A percentile compares a stretch with the other conserved stretches of the same genome.
phyloP scores from a whole-genome alignment of 2,113 vertebrate species.

The Crocuta crocuta region DNA sequence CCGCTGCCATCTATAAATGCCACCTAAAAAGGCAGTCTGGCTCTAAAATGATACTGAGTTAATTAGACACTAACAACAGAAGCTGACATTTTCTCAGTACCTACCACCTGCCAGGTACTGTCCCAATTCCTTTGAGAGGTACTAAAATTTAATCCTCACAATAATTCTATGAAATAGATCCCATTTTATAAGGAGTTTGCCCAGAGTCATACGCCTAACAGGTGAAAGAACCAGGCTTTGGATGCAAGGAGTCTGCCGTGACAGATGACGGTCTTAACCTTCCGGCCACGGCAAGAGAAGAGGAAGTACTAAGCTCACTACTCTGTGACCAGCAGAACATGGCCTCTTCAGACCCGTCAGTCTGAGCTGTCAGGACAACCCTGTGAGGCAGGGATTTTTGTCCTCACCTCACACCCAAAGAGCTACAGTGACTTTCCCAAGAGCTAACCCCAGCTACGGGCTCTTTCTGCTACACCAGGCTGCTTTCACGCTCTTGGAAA shows the following conservation, averaged over 20 bases:
- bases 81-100: background rate
- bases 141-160: background rate
- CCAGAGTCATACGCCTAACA: background rate
- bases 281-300: too few relatives aligned
- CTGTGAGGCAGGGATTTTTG: background rate
- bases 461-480: background rate
- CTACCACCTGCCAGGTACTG: background rate
- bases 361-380: background rate
- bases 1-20: background rate
- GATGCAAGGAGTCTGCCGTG: background rate
- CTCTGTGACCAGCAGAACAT: background rate
- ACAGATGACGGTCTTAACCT: background rate
- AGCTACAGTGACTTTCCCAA: background rate
- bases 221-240: background rate
- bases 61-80: background rate
- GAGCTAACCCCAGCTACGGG: background rate
- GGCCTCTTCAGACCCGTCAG: background rate
- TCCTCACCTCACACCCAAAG: background rate
- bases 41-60: background rate
- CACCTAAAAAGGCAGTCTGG: background rate
- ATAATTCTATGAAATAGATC: conserved; percentile 1
- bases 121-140: background rate
- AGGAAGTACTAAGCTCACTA: background rate
- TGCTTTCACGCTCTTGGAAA: background rate
- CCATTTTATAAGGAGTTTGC: background rate